phyloP scores from a whole-genome alignment of 2,797 vertebrate species.

The Steatocranus sp. region DNA sequence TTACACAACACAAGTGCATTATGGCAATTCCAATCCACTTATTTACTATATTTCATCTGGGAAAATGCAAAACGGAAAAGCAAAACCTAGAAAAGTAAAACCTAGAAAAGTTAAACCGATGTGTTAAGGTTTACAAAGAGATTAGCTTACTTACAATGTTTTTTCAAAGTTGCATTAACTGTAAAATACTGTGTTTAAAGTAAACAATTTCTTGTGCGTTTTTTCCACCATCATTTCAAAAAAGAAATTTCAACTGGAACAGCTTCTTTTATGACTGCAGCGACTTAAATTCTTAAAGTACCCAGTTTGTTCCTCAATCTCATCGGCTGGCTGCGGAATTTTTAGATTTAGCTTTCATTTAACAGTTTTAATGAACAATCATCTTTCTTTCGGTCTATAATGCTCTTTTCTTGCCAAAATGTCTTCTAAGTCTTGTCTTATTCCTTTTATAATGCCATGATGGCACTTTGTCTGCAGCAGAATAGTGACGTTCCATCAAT shows the following conservation, averaged over 20 bases:
- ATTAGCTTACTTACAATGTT: not conserved
- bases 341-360: not conserved
- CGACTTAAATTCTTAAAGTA: not conserved
- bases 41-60: not conserved
- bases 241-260: not conserved
- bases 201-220: fast-evolving
- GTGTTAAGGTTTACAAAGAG: not conserved
- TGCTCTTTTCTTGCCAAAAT: not conserved
- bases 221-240: not conserved
- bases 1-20: not conserved
- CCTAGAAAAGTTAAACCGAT: not conserved
- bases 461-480: not conserved
- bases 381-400: not conserved
- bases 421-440: not conserved
- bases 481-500: not conserved
- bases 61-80: not conserved
- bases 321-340: not conserved
- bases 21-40: not conserved
- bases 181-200: not conserved
- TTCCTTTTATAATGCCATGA: not conserved
- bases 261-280: not conserved
- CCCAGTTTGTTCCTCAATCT: not conserved
- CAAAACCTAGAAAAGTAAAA: not conserved
- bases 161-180: fast-evolving
- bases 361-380: not conserved